These are phyloP conservation scores for Pristionchus japonicus DNA, from an alignment of 2,888 invertebrate genomes.

Conservation along the genomic window DNA sequence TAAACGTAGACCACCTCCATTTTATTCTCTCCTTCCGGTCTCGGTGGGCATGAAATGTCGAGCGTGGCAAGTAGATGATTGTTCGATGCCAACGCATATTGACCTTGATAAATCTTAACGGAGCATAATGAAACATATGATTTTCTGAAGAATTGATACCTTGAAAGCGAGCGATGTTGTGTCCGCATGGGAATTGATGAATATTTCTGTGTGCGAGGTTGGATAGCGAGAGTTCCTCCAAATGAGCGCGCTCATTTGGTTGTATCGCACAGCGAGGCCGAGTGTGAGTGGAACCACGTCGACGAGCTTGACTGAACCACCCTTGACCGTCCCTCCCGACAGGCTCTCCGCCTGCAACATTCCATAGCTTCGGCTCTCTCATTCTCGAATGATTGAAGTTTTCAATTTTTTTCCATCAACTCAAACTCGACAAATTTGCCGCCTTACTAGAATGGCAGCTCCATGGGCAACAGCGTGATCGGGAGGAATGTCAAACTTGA, in stretches of 20 bases:
- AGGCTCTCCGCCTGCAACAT: neutral
- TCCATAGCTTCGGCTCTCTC: too few relatives aligned
- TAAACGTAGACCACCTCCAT: too few relatives aligned
- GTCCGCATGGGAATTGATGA: neutral
- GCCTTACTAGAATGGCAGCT: constrained; percentile 26
- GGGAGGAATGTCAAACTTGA: constrained; percentile 20
- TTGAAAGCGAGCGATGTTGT: neutral
- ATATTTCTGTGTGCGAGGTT: neutral
- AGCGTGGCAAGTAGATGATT: too few relatives aligned
- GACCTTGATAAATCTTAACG: too few relatives aligned
- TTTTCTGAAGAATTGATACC: too few relatives aligned
- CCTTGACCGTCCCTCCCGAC: neutral
- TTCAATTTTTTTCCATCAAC: too few relatives aligned
- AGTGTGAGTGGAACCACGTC: neutral
- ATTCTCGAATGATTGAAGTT: too few relatives aligned
- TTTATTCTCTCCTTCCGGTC: too few relatives aligned
- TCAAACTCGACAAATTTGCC: too few relatives aligned
- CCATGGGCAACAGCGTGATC: constrained; percentile 31
- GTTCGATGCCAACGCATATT: too few relatives aligned
- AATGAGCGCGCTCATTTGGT: neutral
- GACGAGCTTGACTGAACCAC: neutral
- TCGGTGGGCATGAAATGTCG: too few relatives aligned
- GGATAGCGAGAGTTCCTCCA: neutral
- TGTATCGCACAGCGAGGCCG: neutral
- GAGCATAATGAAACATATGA: too few relatives aligned